Conservation (phyloP, 2,113 vertebrate genomes). For the Pedetes capensis region DNA sequence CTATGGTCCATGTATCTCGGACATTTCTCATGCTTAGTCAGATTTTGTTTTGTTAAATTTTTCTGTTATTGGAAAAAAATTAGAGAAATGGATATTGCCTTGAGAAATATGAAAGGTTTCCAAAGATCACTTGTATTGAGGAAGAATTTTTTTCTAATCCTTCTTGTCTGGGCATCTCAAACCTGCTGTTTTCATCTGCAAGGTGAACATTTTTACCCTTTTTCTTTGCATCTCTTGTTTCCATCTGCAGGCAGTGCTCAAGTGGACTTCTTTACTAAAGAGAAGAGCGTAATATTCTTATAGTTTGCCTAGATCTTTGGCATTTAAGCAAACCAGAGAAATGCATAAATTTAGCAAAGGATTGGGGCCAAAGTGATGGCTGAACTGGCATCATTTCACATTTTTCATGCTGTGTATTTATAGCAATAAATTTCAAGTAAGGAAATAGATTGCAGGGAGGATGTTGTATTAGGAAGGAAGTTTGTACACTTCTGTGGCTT, state of each 20-base stretch:
- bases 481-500: slow-evolving; percentile 60
- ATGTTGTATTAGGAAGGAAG: slow-evolving; percentile 67
- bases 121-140: not conserved
- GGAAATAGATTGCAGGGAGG: slow-evolving; percentile 62
- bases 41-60: slow-evolving; percentile 15
- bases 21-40: slow-evolving; percentile 36
- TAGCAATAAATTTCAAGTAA: slow-evolving; percentile 75
- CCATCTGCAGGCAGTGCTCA: not conserved
- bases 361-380: slow-evolving; percentile 66
- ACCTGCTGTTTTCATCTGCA: not conserved
- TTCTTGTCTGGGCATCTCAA: not conserved
- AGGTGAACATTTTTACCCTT: not conserved
- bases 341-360: slow-evolving; percentile 74
- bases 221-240: not conserved
- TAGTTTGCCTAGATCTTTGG: slow-evolving; percentile 62
- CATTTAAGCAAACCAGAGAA: slow-evolving; percentile 71
- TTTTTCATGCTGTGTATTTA: slow-evolving; percentile 73
- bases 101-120: not conserved
- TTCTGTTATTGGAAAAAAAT: not conserved
- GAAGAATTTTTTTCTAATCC: not conserved
- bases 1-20: not conserved
- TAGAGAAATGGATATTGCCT: not conserved
- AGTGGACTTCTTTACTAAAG: slow-evolving; percentile 44
- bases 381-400: slow-evolving; percentile 65
- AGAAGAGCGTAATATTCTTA: slow-evolving; percentile 30